Conservation (phyloP, 2,113 vertebrate genomes). For the Amazona guildingii region DNA sequence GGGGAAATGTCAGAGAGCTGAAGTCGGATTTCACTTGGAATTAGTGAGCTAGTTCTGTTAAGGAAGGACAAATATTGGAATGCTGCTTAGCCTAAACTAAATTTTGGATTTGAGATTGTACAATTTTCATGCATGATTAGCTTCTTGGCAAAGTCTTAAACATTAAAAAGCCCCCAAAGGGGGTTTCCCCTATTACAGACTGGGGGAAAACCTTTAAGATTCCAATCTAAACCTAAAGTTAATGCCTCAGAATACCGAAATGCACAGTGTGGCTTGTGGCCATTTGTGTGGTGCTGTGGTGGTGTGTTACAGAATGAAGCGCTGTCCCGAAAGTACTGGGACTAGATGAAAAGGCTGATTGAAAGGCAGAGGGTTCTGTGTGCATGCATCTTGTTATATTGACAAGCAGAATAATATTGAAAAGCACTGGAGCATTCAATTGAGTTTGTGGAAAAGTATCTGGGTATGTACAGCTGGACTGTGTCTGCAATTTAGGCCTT, state of each 20-base stretch:
- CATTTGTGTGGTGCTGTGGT: background rate
- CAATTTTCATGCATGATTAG: background rate
- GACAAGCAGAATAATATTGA: constrained; percentile 41
- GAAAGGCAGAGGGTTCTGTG: background rate
- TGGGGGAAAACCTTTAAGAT: background rate
- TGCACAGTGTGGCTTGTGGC: accelerated
- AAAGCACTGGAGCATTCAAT: constrained; percentile 45
- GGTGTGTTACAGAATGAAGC: background rate
- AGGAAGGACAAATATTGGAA: background rate
- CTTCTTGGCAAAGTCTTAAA: background rate
- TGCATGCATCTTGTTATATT: background rate
- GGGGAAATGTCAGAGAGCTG: background rate
- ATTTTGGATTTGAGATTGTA: background rate
- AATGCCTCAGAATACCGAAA: accelerated
- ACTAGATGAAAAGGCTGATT: background rate
- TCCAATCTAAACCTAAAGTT: background rate
- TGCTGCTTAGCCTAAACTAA: background rate
- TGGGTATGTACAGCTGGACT: background rate
- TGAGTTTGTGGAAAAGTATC: constrained; percentile 45
- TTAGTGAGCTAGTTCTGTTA: background rate
- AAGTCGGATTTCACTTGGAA: background rate
- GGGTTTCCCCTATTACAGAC: accelerated
- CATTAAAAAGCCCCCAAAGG: background rate
- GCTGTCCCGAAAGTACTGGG: background rate
- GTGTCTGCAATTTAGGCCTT: background rate